These are phyloP conservation scores for Petrocephalus sullivani DNA, from an alignment of 2,797 vertebrate species.

Conservation along the genomic window DNA sequence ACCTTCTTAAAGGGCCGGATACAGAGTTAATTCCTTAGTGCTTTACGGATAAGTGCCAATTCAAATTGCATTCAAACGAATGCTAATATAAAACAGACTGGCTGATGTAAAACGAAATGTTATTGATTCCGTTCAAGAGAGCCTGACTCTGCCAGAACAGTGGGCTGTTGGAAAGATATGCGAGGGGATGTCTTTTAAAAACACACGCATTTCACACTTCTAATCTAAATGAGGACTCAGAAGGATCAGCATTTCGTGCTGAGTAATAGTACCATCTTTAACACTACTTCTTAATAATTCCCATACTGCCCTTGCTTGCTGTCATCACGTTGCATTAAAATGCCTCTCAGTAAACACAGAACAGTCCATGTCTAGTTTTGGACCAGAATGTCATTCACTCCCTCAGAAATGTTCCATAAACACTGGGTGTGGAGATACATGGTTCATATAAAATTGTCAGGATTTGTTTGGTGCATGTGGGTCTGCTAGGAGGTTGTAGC, in stretches of 20 bases:
- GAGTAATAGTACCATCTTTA: not conserved
- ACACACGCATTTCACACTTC: not conserved
- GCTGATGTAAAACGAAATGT: constrained; percentile 15
- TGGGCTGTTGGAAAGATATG: not conserved
- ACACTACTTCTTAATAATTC: not conserved
- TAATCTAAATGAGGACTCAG: not conserved
- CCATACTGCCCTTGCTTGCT: not conserved
- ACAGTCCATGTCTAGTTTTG: not conserved
- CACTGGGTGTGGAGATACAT: not conserved
- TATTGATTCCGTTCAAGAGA: constrained; percentile 3
- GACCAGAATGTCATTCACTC: not conserved
- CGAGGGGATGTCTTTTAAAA: not conserved
- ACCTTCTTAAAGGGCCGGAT: not conserved
- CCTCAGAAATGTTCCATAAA: not conserved
- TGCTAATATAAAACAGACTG: constrained; percentile 14
- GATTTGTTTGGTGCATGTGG: constrained; percentile 1
- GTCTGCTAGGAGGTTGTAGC: not conserved
- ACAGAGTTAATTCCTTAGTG: constrained; percentile 1
- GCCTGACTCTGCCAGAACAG: not conserved
- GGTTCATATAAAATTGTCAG: not conserved
- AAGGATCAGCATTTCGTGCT: constrained; percentile 1
- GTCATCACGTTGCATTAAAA: not conserved
- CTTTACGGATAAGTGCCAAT: not conserved
- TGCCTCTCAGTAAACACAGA: not conserved
- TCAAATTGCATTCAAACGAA: constrained; percentile 13